phyloP scores from a whole-genome alignment of 2,797 vertebrate genomes.

The Phylloscopus collybita region DNA sequence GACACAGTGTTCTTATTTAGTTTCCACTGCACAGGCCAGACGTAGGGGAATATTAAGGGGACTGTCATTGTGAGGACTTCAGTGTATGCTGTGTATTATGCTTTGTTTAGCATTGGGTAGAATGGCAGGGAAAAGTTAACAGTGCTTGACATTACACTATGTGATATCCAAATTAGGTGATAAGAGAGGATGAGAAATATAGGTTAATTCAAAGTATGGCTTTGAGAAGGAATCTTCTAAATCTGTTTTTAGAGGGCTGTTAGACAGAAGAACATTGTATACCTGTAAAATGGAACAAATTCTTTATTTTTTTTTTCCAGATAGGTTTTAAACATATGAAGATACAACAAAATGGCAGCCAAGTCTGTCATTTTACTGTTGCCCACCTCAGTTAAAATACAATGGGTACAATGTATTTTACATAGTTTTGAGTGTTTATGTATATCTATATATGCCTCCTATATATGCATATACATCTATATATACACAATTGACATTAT shows the following conservation, averaged over 20 bases:
- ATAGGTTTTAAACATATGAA: conserved; percentile 79
- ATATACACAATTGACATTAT: conserved; percentile 68
- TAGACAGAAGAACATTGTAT: conserved; percentile 20
- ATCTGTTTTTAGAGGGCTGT: neutral
- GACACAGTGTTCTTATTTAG: neutral
- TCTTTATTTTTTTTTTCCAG: conserved; percentile 77
- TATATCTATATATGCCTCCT: conserved; percentile 75
- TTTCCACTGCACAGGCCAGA: neutral
- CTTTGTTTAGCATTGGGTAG: neutral
- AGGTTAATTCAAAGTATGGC: neutral
- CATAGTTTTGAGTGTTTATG: conserved; percentile 69
- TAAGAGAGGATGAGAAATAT: neutral
- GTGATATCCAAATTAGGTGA: neutral
- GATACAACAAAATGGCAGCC: conserved; percentile 77
- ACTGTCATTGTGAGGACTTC: neutral
- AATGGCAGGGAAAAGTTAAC: neutral
- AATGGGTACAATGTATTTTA: conserved; percentile 78
- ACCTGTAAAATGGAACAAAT: conserved; percentile 69
- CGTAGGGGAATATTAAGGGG: neutral
- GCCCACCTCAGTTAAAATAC: conserved; percentile 80
- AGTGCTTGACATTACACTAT: neutral
- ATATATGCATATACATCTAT: conserved; percentile 74
- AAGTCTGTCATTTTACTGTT: conserved; percentile 75
- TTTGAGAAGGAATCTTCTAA: neutral
- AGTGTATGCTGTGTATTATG: neutral